Base-by-base conservation (phyloP, 2,113 vertebrate genomes). In the Bungarus multicinctus region DNA sequence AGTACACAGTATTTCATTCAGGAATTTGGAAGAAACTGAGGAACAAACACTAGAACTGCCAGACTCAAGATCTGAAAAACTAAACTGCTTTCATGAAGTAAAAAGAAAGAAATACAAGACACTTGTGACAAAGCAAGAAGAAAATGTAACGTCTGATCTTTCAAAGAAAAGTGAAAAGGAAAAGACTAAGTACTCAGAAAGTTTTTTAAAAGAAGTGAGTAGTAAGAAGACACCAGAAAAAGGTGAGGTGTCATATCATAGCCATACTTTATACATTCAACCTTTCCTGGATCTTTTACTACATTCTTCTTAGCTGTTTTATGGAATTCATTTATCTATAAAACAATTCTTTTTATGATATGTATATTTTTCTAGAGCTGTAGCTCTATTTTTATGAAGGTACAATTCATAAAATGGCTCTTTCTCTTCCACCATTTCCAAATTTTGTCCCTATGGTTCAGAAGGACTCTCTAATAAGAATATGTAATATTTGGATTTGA, bases 211-310 rank as follows among this genome's bases (percentile, higher is more conserved):
- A 95, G 94, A 94, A 58, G 92, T 94, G 11, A 94, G 85, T 94
- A 87, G 89, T 96, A 97, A 97, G 96, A 97, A 97, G 96, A 95
- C 95, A 93, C 88, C 96, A 96, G 95, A 94, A 96, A 97, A 98
- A 98, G 98, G 98, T 98, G 98, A 98, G 97, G 95, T 93, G 85
- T 94, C 90, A 34, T 2, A 90, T 81, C 85, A 91, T 87, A 74
- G 94, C 7, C 34, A 81, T 94, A 90, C 53, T 96, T 89, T 30
- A 0, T 93, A 94, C 92, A 55, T 95, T 95, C 93, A 87, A 0
- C 91, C 93, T 95, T 94, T 96, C 90, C 94, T 97, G 93, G 95
- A 94, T 94, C 92, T 94, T 96, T 20, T 0, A 2, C 60, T 88
- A 43, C 91, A 95, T 96, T 87, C 74, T 95, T 34, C 94, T 94